Evolutionary conservation across 2,113 vertebrate species (phyloP).

Genomic region (Antennarius striatus): DNA sequence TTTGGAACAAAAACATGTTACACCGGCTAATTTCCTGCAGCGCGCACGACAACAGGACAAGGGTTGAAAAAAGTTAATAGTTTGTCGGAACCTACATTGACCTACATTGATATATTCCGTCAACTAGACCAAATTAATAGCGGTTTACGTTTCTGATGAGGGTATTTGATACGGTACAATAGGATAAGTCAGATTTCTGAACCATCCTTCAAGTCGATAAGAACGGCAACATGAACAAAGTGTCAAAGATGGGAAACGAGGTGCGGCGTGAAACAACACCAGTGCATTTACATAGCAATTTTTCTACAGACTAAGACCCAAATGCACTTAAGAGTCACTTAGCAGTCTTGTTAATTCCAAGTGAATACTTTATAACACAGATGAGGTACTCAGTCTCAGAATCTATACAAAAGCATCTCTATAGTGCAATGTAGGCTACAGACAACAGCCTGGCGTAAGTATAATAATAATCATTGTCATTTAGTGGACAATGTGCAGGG

Average conservation of each 20-base stretch:
- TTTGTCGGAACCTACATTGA: constrained; percentile 16
- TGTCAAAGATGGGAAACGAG: constrained; percentile 15
- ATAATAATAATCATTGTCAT: constrained; percentile 25
- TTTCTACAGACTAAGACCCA: constrained; percentile 41
- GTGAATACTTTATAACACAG: constrained; percentile 46
- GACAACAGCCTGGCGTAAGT: constrained; percentile 41
- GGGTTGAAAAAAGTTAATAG: not conserved
- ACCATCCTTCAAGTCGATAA: constrained; percentile 29
- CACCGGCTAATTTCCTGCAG: constrained; percentile 39
- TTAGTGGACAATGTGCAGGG: constrained; percentile 46
- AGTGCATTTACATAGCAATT: constrained; percentile 59
- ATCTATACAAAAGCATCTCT: constrained; percentile 64
- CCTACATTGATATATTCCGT: constrained; percentile 25
- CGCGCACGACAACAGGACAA: constrained; percentile 32
- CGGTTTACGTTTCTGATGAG: constrained; percentile 29
- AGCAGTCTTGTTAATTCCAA: constrained; percentile 24
- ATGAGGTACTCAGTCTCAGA: constrained; percentile 68
- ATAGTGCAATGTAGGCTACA: constrained; percentile 71
- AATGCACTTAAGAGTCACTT: constrained; percentile 54
- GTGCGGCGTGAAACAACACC: constrained; percentile 37
- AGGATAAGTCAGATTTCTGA: constrained; percentile 53
- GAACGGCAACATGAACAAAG: constrained; percentile 36
- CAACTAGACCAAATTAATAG: constrained; percentile 26
- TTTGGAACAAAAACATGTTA: constrained; percentile 25
- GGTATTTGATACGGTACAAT: constrained; percentile 41